phyloP scores from a whole-genome alignment of 2,797 vertebrate genomes.

The Tarsius wallacei region DNA sequence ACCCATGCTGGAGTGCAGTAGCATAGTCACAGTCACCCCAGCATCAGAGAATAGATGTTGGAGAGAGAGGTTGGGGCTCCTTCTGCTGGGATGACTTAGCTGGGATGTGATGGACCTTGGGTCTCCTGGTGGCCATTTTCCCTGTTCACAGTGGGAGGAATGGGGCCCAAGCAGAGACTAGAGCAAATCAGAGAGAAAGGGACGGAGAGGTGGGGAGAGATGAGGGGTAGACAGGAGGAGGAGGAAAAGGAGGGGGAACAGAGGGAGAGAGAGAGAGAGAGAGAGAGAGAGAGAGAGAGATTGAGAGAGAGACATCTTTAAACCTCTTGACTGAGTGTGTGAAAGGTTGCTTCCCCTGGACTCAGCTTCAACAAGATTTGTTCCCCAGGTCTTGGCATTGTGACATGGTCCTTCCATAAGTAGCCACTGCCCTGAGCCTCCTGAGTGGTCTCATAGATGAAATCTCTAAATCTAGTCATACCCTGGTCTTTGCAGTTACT shows the following conservation, averaged over 20 bases:
- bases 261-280: too few species aligned
- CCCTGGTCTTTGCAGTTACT: background rate
- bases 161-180: too few species aligned
- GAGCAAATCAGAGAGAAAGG: background rate
- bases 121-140: background rate
- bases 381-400: background rate
- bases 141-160: background rate
- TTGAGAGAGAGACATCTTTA: too few species aligned
- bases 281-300: background rate
- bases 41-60: background rate
- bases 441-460: background rate
- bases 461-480: background rate
- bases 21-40: too few species aligned
- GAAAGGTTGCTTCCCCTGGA: too few species aligned
- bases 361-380: too few species aligned
- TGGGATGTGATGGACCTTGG: too few species aligned
- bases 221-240: too few species aligned
- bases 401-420: background rate
- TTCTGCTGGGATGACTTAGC: background rate
- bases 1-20: too few species aligned
- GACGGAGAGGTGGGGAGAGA: background rate
- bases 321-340: too few species aligned
- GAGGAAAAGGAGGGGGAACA: background rate
- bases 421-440: background rate
- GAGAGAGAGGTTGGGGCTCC: background rate